Evolutionary conservation across 2,113 vertebrate genomes (phyloP), one percentile per base, ranked within the genome.

Genomic region (Cygnus buccinator): DNA sequence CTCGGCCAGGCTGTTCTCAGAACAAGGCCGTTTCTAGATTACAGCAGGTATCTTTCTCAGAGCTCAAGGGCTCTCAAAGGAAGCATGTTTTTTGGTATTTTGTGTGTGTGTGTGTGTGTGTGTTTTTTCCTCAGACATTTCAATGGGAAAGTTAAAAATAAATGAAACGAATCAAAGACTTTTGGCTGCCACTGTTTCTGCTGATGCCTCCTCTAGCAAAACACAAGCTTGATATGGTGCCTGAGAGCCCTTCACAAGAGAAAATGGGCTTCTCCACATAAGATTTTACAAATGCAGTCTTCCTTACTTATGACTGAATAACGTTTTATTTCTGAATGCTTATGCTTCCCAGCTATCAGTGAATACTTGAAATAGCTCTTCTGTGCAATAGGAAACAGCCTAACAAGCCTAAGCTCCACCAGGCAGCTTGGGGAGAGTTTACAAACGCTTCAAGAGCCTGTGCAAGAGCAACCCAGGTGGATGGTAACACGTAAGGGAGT

Each of bases 131-230:
- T 68, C 48, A 54, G 73, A 78, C 44, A 78, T 94, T 94, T 94
- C 86, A 96, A 54, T 82, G 29, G 54, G 86, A 80, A 85, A 95
- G 89, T 93, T 91, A 95, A 96, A 97, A 97, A 93, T 95, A 96
- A 95, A 96, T 89, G 35, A 73, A 95, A 89, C 1, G 0, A 93
- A 90, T 88, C 79, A 89, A 95, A 96, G 87, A 41, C 87, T 95
- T 92, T 94, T 89, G 90, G 93, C 86, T 93, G 92, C 80, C 0
- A 4, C 84, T 84, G 48, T 87, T 94, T 89, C 89, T 92, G 80
- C 65, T 90, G 88, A 88, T 94, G 57, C 61, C 52, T 91, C 86
- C 74, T 92, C 55, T 84, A 91, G 77, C 87, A 85, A 95, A 87
- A 91, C 44, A 80, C 37, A 62, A 62, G 74, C 66, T 58, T 77